Base-by-base conservation (phyloP, 2,113 vertebrate species). In the Ceyx cyanopectus region DNA sequence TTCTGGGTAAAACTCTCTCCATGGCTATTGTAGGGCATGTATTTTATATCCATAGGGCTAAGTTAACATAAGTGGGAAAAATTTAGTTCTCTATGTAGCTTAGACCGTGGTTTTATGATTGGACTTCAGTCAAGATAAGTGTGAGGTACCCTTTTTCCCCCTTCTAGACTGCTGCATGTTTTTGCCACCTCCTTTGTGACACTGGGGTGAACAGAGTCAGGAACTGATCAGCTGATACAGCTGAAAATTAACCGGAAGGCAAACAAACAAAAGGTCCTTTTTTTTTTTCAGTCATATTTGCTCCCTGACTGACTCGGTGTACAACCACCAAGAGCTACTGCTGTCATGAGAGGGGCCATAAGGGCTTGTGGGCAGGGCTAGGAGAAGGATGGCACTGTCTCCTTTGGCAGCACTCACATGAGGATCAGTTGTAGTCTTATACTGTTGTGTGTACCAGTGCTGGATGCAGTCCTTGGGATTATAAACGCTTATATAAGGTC, bases 241-340 rank as follows among this genome's bases (percentile, higher is more conserved):
- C 61, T 93, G 92, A 86, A 93, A 94, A 93, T 70, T 58, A 90
- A 88, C 72, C 4, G 30, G 86, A 79, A 94, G 77, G 65, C 91
- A 86, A 74, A 53, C 46, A 81, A 95, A 95, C 89, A 96, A 93
- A 95, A 90, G 80, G 10, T 74, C 80, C 83, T 58, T 95, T 94
- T 93, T 81, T 80, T 58, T 95, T 94, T 93, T 81, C 0, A 92
- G 76, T 26, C 51, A 90, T 83, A 90, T 94, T 86, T 92, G 24
- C 32, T 92, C 73, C 60, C 60, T 83, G 68, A 62, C 56, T 74
- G 56, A 24, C 63, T 88, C 88, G 66, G 30, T 22, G 60, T 57
- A 53, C 83, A 69, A 41, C 4, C 23, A 54, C 24, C 10, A 4
- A 56, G 68, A 56, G 56, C 48, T 58, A 17, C 83, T 29, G 69